Evolutionary conservation across 1,140 invertebrate genomes (phyloP), one percentile per base, ranked within the genome.

Genomic region (Lethocerus indicus): DNA sequence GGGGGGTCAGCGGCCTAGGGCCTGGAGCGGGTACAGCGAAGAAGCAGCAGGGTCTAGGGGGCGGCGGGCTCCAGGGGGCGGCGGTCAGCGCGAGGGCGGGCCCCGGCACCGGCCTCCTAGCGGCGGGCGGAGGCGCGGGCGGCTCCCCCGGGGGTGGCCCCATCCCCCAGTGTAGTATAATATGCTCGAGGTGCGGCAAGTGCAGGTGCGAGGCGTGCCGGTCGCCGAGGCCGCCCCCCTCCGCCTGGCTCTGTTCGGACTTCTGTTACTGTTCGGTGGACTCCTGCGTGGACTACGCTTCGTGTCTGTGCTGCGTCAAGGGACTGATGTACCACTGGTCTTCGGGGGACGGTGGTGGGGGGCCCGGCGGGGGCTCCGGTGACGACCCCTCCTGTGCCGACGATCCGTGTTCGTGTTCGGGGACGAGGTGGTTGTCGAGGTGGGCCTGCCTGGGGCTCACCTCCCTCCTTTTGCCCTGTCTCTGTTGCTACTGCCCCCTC

Each of bases 241-340:
- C 79, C 56, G 74, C 75, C 43, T 94, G 89, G 89, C 72, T 91
- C 52, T 90, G 88, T 69, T 76, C 83, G 65, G 75, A 85, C 62
- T 78, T 79, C 63, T 90, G 83, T 65, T 75, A 86, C 58, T 83
- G 87, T 67, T 89, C 85, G 58, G 82, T 84, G 41, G 82, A 90
- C 63, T 78, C 83, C 50, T 73, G 79, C 55, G 76, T 94, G 52
- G 87, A 93, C 67, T 85, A 87, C 63, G 79, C 80, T 44, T 86
- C 86, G 50, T 94, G 90, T 63, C 74, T 94, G 67, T 94, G 89
- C 69, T 92, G 87, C 65, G 87, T 89, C 55, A 90, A 92, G 63
- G 87, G 81, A 36, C 63, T 89, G 26, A 90, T 92, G 65, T 95
- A 94, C 67, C 90, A 94, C 63, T 92, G 87, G 66, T 78, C 78